Evolutionary conservation across 2,113 vertebrate species (phyloP).

Genomic region (Actenoides lindsayi): DNA sequence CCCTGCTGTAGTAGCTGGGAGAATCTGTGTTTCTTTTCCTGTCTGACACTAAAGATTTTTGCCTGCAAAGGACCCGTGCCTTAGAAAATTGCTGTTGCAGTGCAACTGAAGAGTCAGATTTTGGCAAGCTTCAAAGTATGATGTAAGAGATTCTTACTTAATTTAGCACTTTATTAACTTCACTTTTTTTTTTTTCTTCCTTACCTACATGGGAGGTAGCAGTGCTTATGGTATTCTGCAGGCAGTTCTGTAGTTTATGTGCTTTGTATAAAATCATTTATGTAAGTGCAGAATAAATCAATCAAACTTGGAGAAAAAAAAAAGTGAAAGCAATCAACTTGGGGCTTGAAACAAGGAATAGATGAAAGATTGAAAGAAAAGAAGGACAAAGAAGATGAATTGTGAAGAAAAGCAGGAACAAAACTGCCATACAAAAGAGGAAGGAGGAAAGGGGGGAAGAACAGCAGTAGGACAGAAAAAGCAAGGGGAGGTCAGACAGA

Average conservation of each 20-base stretch:
- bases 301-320: neutral
- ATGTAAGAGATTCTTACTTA: conserved; percentile 53
- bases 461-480: neutral
- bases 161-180: conserved; percentile 51
- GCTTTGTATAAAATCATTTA: conserved; percentile 2
- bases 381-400: neutral
- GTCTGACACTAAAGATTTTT: neutral
- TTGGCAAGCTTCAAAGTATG: conserved; percentile 49
- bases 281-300: conserved; percentile 7
- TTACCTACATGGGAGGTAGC: neutral
- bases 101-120: conserved; percentile 30
- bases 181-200: neutral
- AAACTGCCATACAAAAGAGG: neutral
- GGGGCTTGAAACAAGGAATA: neutral
- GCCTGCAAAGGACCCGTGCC: neutral
- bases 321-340: neutral
- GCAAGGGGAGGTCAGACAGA: neutral
- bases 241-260: neutral
- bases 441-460: neutral
- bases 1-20: neutral
- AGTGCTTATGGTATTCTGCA: neutral
- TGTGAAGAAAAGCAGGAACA: neutral
- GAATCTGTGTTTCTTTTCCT: neutral
- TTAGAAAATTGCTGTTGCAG: conserved; percentile 22
- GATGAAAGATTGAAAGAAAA: neutral